Base-by-base conservation (phyloP, 2,888 invertebrate species). In the Pachymerium ferrugineum region DNA sequence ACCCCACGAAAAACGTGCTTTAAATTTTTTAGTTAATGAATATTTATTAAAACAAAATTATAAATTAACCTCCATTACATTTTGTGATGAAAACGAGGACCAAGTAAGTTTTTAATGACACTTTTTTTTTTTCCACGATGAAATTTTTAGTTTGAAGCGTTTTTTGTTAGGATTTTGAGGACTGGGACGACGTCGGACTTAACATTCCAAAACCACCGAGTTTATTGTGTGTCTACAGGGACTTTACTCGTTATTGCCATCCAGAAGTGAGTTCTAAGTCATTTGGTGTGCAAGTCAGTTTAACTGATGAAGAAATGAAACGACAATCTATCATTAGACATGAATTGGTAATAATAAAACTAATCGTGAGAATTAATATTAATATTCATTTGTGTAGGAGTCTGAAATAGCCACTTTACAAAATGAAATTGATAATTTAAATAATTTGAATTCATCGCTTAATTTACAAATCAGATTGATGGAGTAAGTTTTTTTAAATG, bases 181-280 rank as follows among this genome's bases (percentile, higher is more conserved):
- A 93, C 81, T 94, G 94, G 94, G 92, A 93, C 82, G 93, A 93
- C 84, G 93, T 94, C 14, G 93, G 94, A 0, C 84, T 94, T 62
- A 93, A 94, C 81, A 90, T 92, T 82, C 87, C 92, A 0, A 88
- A 91, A 78, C 93, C 93, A 29, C 88, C 90, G 0, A 89, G 90
- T 78, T 83, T 94, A 33, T 83, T 92, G 16, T 80, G 81, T 33
- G 77, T 85, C 22, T 84, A 83, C 73, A 78, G 83, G 42, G 83
- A 83, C 75, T 82, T 79, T 77, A 79, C 80, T 33, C 81, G 79
- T 70, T 81, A 74, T 72, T 22, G 78, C 80, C 33, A 54, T 81
- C 54, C 72, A 4, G 79, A 78, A 12, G 75, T 76, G 25, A 75
- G 74, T 38, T 35, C 73, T 28, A 19, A 72, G 14, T 54, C 54